Evolutionary conservation across 1,140 invertebrate species (phyloP), one percentile per base, ranked within the genome.

Genomic region (Trichogramma pretiosum): DNA sequence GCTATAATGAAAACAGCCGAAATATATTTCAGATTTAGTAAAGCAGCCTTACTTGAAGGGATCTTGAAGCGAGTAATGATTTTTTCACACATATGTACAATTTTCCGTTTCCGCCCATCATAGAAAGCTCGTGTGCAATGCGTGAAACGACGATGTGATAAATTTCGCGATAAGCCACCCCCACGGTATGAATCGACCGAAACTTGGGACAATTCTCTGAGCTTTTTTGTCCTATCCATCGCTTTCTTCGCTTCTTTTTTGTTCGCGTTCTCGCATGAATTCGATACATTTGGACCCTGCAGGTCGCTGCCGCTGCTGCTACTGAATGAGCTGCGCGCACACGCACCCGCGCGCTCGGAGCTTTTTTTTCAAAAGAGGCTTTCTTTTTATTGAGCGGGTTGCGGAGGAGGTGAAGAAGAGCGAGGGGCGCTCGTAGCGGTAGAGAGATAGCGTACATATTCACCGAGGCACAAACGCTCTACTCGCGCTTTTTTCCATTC

Each of bases 231-330:
- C 41, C 32, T 24, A 22, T 7, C n/a, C 10, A 19, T 21, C 40
- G 17, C 30, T 35, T 34, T 19, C 11, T 39, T 19, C n/a, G n/a
- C n/a, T n/a, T n/a, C n/a, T 21, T 17, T 36, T 40, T 39, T n/a
- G 1, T 19, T 33, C 24, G 10, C 36, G 44, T 19, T 14, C 35
- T 39, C 48, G 48, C 36, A 17, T 32, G 30, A 30, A 45, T 46
- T 50, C 48, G 48, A 50, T 45, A 40, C 42, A 45, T 50, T 45
- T 45, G 37, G 17, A 50, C n/a, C n/a, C n/a, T n/a, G n/a, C n/a
- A n/a, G n/a, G n/a, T n/a, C n/a, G n/a, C n/a, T n/a, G n/a, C n/a
- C n/a, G n/a, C n/a, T n/a, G n/a, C n/a, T n/a, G n/a, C n/a, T n/a
- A n/a, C n/a, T n/a, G n/a, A n/a, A n/a, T n/a, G n/a, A n/a, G n/a